A percentile compares a stretch with the other conserved stretches of the same genome.
phyloP scores from a whole-genome alignment of 1,140 invertebrate species.

The Drosophila miranda region DNA sequence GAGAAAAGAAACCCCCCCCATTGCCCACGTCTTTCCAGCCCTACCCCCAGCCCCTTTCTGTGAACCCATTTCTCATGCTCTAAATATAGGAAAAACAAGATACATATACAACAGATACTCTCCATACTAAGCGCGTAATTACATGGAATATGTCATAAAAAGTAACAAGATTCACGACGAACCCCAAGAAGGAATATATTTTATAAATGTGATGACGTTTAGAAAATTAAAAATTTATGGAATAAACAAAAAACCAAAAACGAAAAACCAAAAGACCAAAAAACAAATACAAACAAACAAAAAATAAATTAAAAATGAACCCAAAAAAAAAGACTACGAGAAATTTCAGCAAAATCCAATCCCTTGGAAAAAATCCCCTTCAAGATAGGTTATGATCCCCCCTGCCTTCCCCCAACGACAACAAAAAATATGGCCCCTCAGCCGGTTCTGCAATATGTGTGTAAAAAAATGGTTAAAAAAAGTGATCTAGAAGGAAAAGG shows the following conservation, averaged over 20 bases:
- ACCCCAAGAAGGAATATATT: conserved; percentile 44
- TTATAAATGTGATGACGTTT: conserved; percentile 66
- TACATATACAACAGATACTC: conserved; percentile 36
- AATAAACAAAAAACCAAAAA: conserved; percentile 7
- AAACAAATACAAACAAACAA: conserved; percentile 6
- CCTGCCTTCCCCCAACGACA: too few species aligned
- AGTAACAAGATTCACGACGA: not conserved
- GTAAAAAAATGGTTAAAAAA: too few species aligned
- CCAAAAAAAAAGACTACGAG: not conserved
- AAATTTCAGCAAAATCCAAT: too few species aligned
- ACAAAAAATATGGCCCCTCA: too few species aligned
- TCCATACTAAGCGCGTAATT: conserved; percentile 37
- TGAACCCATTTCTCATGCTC: conserved; percentile 26
- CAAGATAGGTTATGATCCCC: too few species aligned
- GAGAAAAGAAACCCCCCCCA: too few species aligned
- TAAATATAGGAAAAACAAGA: conserved; percentile 11
- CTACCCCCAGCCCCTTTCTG: conserved; percentile 3
- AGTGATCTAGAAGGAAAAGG: too few species aligned
- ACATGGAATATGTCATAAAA: conserved; percentile 32
- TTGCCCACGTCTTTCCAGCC: conserved; percentile 4
- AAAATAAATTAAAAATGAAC: conserved; percentile 12
- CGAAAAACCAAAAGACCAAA: conserved; percentile 38
- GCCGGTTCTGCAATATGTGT: too few species aligned
- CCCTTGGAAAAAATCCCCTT: too few species aligned
- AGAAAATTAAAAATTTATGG: conserved; percentile 45